Conservation (phyloP, 2,888 invertebrate genomes). For the Ypsolopha scabrella region DNA sequence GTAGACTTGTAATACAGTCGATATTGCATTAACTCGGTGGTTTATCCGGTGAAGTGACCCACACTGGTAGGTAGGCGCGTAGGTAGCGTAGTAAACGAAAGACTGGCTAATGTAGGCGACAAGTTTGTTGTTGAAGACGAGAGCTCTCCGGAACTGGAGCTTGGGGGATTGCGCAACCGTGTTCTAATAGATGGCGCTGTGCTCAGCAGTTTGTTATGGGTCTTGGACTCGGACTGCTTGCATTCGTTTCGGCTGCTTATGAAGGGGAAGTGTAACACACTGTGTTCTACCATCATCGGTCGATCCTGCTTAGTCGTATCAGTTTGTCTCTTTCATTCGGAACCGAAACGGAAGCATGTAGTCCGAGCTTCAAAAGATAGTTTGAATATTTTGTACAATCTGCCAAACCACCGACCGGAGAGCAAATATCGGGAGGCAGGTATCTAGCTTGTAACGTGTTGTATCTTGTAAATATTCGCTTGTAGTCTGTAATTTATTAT, state of each 20-base stretch:
- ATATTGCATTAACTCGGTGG: background rate
- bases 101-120: conserved; percentile 58
- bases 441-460: conserved; percentile 46
- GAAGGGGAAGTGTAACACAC: no score
- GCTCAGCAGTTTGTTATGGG: conserved; percentile 4
- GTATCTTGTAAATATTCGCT: conserved; percentile 62
- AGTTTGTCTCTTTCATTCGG: no score
- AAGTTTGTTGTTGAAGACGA: conserved; percentile 21
- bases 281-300: no score
- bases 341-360: no score
- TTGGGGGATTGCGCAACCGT: background rate
- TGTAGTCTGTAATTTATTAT: conserved; percentile 42
- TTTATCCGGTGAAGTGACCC: background rate
- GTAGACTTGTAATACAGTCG: no score
- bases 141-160: conserved; percentile 6
- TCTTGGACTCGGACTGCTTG: no score
- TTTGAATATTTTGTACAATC: no score
- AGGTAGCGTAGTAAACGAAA: conserved; percentile 62
- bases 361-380: no score
- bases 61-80: conserved; percentile 15
- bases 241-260: no score
- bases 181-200: background rate
- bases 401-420: conserved; percentile 3
- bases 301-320: no score
- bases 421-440: conserved; percentile 39